Base-by-base conservation (phyloP, 2,113 vertebrate species). In the Catharus fuscescens region DNA sequence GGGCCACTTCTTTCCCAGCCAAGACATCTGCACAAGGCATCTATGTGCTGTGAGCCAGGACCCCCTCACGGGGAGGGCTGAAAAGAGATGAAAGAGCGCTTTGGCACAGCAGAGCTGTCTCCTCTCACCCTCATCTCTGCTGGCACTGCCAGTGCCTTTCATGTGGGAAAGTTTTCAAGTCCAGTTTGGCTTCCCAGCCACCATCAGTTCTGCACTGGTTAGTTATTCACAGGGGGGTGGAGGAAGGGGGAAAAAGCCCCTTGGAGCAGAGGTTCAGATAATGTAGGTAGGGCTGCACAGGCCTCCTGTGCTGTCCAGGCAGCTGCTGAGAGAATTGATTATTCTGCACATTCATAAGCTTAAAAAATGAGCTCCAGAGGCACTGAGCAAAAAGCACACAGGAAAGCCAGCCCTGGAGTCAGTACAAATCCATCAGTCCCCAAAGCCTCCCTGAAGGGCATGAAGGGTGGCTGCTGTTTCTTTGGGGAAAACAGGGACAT, bases 21-120 rank as follows among this genome's bases (percentile, higher is more conserved):
- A 93, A 97, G 96, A 96, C 96, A 96, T 96, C 96, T 96, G 96
- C 95, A 96, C 90, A 96, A 96, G 93, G 95, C 96, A 94, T 94
- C 93, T 70, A 73, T 91, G 84, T 94, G 96, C 83, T 91, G 71
- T 9, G 89, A 96, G 96, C 96, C 96, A 97, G 95, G 95, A 96
- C 96, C 93, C 95, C 95, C 96, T 96, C 94, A 87, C 9, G 0
- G 93, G 86, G 92, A 94, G 83, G 19, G 86, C 91, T 96, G 95
- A 96, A 94, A 94, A 54, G 91, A 92, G 93, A 96, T 91, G 92
- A 95, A 95, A 96, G 95, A 95, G 86, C 0, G 26, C 80, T 89
- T 66, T 96, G 95, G 96, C 95, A 91, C 61, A 44, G 83, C 80
- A 70, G 83, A 95, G 89, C 86, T 0, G 38, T 62, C 95, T 94